A percentile compares a stretch with the other conserved stretches of the same genome.
Conservation (phyloP, 2,888 invertebrate species). For the Dolichomitus sp. region DNA sequence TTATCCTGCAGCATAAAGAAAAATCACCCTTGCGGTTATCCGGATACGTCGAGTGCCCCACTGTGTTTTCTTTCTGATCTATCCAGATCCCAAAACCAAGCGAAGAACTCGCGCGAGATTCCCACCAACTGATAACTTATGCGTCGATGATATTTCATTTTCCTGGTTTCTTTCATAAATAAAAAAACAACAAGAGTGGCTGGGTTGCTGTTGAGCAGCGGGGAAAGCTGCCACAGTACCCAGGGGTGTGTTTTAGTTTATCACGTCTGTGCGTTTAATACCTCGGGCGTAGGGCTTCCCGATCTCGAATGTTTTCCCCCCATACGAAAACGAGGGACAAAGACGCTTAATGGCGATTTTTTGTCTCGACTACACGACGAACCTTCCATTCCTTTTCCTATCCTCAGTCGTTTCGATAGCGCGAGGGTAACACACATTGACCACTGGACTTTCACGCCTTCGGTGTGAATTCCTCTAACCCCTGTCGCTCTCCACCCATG, state of each 20-base stretch:
- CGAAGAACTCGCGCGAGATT: constrained; percentile 56
- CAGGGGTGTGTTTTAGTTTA: constrained; percentile 83
- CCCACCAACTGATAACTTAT: constrained; percentile 62
- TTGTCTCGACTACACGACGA: constrained; percentile 75
- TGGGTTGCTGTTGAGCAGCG: constrained; percentile 34
- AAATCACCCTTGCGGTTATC: constrained; percentile 45
- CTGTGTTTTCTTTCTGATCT: constrained; percentile 64
- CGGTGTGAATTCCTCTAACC: constrained; percentile 62
- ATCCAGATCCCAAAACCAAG: constrained; percentile 11
- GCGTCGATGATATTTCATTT: constrained; percentile 78
- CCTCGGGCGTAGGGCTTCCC: constrained; percentile 60
- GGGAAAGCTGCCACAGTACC: constrained; percentile 56
- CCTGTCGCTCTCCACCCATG: constrained; percentile 41
- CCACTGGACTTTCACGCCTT: constrained; percentile 51
- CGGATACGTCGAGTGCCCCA: constrained; percentile 56
- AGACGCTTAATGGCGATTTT: constrained; percentile 83
- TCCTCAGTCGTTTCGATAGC: constrained; percentile 31
- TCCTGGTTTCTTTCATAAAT: constrained; percentile 63
- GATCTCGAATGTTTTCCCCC: constrained; percentile 47
- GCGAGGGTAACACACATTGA: constrained; percentile 43
- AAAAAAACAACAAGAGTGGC: constrained; percentile 64
- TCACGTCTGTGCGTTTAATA: constrained; percentile 82
- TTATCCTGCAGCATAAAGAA: constrained; percentile 30
- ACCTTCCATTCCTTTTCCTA: constrained; percentile 57
- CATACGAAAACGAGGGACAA: constrained; percentile 71